A percentile compares a stretch with the other conserved stretches of the same genome.
Conservation (phyloP, 2,888 invertebrate species). For the Perizoma affinitatum region DNA sequence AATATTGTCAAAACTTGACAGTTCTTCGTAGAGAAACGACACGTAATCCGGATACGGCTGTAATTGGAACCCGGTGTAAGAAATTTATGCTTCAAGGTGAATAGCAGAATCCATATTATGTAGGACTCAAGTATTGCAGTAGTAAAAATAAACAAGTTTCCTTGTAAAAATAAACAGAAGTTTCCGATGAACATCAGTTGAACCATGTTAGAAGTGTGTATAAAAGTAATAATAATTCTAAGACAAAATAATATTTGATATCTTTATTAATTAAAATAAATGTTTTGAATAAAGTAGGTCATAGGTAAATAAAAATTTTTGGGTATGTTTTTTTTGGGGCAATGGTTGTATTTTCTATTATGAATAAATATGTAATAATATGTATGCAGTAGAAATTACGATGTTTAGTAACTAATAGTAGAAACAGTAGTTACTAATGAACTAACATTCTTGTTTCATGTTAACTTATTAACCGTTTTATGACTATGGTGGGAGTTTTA, state of each 20-base stretch:
- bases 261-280: slow-evolving; percentile 6
- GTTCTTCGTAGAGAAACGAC: no score
- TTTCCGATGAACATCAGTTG: no score
- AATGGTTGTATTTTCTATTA: slow-evolving; percentile 30
- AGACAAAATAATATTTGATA: slow-evolving; percentile 6
- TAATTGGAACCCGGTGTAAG: no score
- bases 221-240: not conserved
- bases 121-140: no score
- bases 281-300: slow-evolving; percentile 17
- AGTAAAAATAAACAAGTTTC: no score
- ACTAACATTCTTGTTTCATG: slow-evolving; percentile 60
- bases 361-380: slow-evolving; percentile 28
- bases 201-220: no score
- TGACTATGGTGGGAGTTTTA: slow-evolving; percentile 43
- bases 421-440: slow-evolving; percentile 40
- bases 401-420: slow-evolving; percentile 37
- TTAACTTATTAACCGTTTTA: slow-evolving; percentile 51
- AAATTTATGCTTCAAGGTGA: no score
- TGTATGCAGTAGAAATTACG: slow-evolving; percentile 35
- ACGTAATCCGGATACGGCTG: no score
- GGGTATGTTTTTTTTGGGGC: slow-evolving; percentile 13
- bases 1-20: no score
- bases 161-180: no score
- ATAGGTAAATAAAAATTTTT: slow-evolving; percentile 11
- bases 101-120: no score